Base-by-base conservation (phyloP, 2,888 invertebrate species). In the Sinohyriopsis cumingii region DNA sequence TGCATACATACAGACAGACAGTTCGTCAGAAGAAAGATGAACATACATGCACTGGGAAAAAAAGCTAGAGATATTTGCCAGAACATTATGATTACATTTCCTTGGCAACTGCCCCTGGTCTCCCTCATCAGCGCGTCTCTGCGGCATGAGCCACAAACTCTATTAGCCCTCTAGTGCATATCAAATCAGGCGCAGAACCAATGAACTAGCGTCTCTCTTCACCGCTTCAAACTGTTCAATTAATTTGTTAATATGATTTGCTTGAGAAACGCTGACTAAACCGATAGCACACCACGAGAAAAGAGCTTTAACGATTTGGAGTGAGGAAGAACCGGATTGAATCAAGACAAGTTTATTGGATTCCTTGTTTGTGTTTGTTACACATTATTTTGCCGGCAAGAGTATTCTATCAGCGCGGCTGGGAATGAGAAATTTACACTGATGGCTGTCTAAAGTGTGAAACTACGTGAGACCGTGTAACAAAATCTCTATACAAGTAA, bases 161-260 rank as follows among this genome's bases (percentile, higher is more conserved):
- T 45, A 45, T 45, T 45, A 45, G 45, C 45, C 45, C 45, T 45
- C 45, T 45, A 45, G 45, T 45, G 45, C 45, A 45, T 45, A 45
- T 45, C 45, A 45, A 45, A 45, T 45, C 45, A 45, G 45, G 45
- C 45, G 45, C 45, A 15, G 45, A 76, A 68, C 79, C 79, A 81
- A 81, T 80, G 68, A 75, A 72, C 68, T 66, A 61, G 68, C 71
- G 63, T 65, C 67, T 71, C 69, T 69, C 60, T 61, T 53, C 65
- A 63, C 65, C 66, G 68, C 62, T 73, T 75, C 79, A 81, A 80
- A 76, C 81, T 76, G 77, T 77, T 76, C 80, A 81, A 84, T 82
- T 84, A 82, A 82, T 84, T 81, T 78, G 77, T 76, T 81, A 82
- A 83, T 82, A 79, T 72, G 76, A 82, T 82, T 82, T 81, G 74